phyloP scores from a whole-genome alignment of 2,888 invertebrate species.

The Ennomos erosarius region DNA sequence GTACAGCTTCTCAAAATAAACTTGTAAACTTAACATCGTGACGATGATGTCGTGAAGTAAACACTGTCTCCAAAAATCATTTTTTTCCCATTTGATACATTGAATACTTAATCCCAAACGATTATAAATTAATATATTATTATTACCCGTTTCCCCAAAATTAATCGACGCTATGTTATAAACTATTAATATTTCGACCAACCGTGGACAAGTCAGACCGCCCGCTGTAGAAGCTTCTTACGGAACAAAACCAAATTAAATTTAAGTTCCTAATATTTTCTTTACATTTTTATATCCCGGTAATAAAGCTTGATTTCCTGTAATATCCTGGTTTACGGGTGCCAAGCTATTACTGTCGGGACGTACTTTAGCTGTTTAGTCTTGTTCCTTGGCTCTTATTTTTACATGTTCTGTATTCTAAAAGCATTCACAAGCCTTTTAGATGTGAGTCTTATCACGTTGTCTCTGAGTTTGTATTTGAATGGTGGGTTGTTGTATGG shows the following conservation, averaged over 20 bases:
- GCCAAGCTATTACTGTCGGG: constrained; percentile 43
- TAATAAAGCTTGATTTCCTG: constrained; percentile 52
- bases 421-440: constrained; percentile 37
- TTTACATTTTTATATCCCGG: constrained; percentile 38
- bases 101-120: constrained; percentile 47
- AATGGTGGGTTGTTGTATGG: constrained; percentile 42
- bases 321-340: constrained; percentile 30
- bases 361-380: constrained; percentile 56
- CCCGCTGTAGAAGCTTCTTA: constrained; percentile 65
- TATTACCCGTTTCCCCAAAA: constrained; percentile 58
- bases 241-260: constrained; percentile 35
- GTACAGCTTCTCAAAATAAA: neutral
- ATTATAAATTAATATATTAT: constrained; percentile 59
- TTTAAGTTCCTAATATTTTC: constrained; percentile 15
- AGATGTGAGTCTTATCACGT: constrained; percentile 48
- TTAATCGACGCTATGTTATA: constrained; percentile 60
- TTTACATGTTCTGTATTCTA: constrained; percentile 60
- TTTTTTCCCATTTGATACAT: constrained; percentile 39
- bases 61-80: neutral
- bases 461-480: constrained; percentile 44
- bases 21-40: no score
- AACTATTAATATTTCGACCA: constrained; percentile 69
- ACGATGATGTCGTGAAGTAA: constrained; percentile 9
- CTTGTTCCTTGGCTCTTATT: constrained; percentile 69
- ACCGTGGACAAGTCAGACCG: constrained; percentile 62